Evolutionary conservation across 1,140 invertebrate genomes (phyloP), one percentile per base, ranked within the genome.

Genomic region (Hylaeus volcanicus): DNA sequence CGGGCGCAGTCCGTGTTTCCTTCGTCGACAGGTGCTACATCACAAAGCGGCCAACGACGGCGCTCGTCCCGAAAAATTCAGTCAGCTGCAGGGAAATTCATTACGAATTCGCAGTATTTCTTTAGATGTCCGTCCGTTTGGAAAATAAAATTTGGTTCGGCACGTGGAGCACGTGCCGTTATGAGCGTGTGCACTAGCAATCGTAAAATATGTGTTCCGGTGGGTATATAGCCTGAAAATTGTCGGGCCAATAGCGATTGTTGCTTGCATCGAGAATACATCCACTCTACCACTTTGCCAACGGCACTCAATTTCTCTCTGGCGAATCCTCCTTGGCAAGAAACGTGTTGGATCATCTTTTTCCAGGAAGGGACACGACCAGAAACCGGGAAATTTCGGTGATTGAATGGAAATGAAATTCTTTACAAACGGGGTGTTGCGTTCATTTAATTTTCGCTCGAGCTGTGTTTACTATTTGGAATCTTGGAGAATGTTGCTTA

Each of bases 121-220:
- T 75, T 63, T 66, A 68, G 71, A 72, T 26, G 26, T 26, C 26
- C 72, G 56, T 66, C 37, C 51, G 64, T 48, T 63, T 45, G 72
- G 72, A 76, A 81, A 76, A 81, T 81, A 69, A 84, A 77, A 70
- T 81, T 84, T 82, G 26, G 51, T 26, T 26, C 26, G 26, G 26
- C 26, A 26, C 26, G 26, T 26, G 26, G 26, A 53, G 14, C 65
- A 41, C 61, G 53, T 66, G 71, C 68, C 74, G 74, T 78, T 69
- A 58, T 55, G 74, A 58, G 74, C 83, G 82, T 80, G 83, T 84
- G 82, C 12, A 56, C 74, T 26, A 51, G 61, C 48, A 72, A 78
- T 78, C 83, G 76, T 84, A 84, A 84, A 84, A 82, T 81, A 70
- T 76, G 70, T 81, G 81, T 63, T 43, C 76, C 75, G 51, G 37